Base-by-base conservation (phyloP, 2,888 invertebrate genomes). In the Quadroppia sp. region DNA sequence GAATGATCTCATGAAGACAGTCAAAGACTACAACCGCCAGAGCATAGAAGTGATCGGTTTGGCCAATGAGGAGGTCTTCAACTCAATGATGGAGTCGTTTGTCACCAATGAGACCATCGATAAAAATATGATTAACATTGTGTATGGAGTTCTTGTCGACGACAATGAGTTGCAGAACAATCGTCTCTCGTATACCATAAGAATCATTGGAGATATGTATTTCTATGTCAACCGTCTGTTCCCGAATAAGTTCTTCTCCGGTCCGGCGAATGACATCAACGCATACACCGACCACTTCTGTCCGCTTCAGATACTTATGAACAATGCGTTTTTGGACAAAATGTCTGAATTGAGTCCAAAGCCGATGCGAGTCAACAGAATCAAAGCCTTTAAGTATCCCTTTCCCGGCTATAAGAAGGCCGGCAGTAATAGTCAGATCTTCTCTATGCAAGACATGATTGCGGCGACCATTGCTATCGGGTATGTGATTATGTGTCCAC, bases 381-480 rank as follows among this genome's bases (percentile, higher is more conserved):
- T 59, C 9, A 30, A 30, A 59, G 30, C 59, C 20, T 30, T 30
- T 9, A 6, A 7, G 23, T 59, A 15, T 48, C 71, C 71, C 9
- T 71, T 42, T 48, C 71, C 71, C 7, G 20, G 30, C 6, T 64
- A 36, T 25, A 69, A 42, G 36, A 30, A 15, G 1, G 7, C 28
- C 28, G 30, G 30, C 6, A 3, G 3, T 30, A 17, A 69, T 6
- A 69, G 13, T 25, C 36, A 42, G 32, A 9, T 48, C 15, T 71
- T 75, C 23, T 64, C 72, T 20, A 4, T 74, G 2, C 42, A 73
- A 48, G 75, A 70, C 25, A 9, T 74, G n/a, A 32, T 76, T 13
- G 74, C 76, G 3, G 67, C 42, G 23, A 32, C 75, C 4, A 72
- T 76, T 64, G 59, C 69, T 20, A 75, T 75, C 71, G 75, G 76